Evolutionary conservation across 2,888 invertebrate genomes (phyloP).

Genomic region (Leptopilina myrica): DNA sequence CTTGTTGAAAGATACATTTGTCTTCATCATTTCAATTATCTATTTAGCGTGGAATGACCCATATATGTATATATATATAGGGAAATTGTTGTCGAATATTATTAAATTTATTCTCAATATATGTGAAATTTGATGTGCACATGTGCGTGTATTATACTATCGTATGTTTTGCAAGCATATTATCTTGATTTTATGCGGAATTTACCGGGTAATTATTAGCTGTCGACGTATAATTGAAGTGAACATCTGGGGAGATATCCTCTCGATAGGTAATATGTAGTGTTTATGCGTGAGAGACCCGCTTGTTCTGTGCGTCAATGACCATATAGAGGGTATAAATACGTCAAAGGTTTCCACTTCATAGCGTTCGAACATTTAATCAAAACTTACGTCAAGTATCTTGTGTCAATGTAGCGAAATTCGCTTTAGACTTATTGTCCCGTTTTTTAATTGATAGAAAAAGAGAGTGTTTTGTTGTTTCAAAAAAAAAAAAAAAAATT

Average conservation of each 20-base stretch:
- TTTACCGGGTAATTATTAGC: not conserved
- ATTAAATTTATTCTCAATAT: too few relatives aligned
- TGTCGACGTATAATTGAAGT: constrained; percentile 15
- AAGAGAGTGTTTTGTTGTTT: too few relatives aligned
- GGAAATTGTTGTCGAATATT: too few relatives aligned
- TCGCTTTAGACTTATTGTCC: not conserved
- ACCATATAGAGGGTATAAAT: constrained; percentile 30
- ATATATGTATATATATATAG: too few relatives aligned
- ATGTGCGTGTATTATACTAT: not conserved
- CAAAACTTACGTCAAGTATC: constrained; percentile 10
- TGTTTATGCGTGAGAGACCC: constrained; percentile 25
- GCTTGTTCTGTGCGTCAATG: constrained; percentile 1
- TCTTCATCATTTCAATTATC: too few relatives aligned
- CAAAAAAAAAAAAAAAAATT: too few relatives aligned
- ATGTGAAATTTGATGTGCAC: too few relatives aligned
- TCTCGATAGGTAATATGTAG: constrained; percentile 13
- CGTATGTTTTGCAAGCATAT: not conserved
- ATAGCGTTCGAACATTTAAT: constrained; percentile 36
- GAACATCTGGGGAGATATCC: constrained; percentile 27
- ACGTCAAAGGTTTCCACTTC: constrained; percentile 34
- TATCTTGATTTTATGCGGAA: not conserved
- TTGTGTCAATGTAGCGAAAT: not conserved
- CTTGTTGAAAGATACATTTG: too few relatives aligned
- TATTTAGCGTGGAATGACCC: too few relatives aligned
- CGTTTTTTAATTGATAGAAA: too few relatives aligned